Percentiles rank a stretch among this genome's conserved stretches.
Conservation (phyloP, 2,113 vertebrate species). For the Pseudorectes ferrugineus region DNA sequence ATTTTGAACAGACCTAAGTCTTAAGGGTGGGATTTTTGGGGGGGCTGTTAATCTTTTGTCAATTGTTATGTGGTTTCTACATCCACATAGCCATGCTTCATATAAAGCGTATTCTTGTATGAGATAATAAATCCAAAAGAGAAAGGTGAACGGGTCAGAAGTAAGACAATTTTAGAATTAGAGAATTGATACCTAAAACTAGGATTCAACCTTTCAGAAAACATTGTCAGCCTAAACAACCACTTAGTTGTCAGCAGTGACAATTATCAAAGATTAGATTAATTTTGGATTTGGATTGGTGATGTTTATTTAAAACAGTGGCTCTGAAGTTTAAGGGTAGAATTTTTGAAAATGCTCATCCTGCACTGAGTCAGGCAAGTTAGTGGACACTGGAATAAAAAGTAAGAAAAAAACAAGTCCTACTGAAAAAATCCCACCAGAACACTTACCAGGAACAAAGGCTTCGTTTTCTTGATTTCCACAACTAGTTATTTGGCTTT, state of each 20-base stretch:
- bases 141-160: neutral
- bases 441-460: neutral
- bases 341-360: neutral
- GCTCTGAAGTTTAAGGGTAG: neutral
- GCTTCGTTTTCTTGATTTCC: neutral
- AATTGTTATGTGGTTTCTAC: neutral
- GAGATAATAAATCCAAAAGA: neutral
- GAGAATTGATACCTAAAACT: neutral
- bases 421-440: neutral
- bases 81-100: neutral
- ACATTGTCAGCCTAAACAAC: neutral
- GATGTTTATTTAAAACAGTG: neutral
- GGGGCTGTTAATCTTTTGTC: neutral
- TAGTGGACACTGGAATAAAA: neutral
- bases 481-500: neutral
- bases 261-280: neutral
- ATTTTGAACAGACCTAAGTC: neutral
- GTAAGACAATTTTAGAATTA: neutral
- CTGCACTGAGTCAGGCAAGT: neutral
- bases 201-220: neutral
- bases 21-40: neutral
- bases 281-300: neutral
- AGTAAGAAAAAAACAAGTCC: neutral
- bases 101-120: neutral
- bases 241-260: neutral